phyloP scores from a whole-genome alignment of 1,140 invertebrate genomes.

The Telenomus remus region DNA sequence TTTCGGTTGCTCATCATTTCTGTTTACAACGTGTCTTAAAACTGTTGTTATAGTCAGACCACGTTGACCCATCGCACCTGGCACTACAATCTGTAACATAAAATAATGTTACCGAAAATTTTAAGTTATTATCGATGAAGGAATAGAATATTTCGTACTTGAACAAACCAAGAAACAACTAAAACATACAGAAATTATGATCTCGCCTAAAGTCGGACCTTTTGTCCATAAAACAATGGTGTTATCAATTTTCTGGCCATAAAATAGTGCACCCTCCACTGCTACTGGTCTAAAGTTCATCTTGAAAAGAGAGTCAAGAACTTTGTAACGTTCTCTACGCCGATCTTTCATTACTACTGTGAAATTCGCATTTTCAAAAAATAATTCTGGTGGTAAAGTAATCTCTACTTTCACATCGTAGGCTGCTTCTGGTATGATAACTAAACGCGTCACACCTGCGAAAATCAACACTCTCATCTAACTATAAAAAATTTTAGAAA shows the following conservation, averaged over 20 bases:
- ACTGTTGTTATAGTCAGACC: constrained; percentile 63
- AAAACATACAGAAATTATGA: constrained; percentile 19
- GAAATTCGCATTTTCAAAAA: constrained; percentile 36
- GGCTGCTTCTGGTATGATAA: constrained; percentile 70
- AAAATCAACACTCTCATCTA: no score
- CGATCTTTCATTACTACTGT: constrained; percentile 66
- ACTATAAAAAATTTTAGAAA: no score
- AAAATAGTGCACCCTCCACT: constrained; percentile 76
- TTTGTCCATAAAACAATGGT: constrained; percentile 75
- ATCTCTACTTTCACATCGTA: constrained; percentile 71
- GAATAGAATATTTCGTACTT: no score
- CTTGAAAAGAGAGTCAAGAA: constrained; percentile 60
- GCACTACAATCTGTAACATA: constrained; percentile 52
- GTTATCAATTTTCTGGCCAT: constrained; percentile 73
- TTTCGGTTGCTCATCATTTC: constrained; percentile 62
- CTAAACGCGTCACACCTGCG: constrained; percentile 76
- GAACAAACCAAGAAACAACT: no score
- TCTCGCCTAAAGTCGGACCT: constrained; percentile 75
- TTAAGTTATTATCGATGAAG: no score
- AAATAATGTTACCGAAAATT: no score
- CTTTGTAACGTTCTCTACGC: constrained; percentile 61
- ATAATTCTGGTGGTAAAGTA: constrained; percentile 53
- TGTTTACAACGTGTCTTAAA: constrained; percentile 66
- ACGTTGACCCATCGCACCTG: constrained; percentile 44
- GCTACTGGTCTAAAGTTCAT: constrained; percentile 62